Percentiles rank a stretch among this genome's conserved stretches.
Conservation (phyloP, 2,888 invertebrate genomes). For the Rhagonycha lutea region DNA sequence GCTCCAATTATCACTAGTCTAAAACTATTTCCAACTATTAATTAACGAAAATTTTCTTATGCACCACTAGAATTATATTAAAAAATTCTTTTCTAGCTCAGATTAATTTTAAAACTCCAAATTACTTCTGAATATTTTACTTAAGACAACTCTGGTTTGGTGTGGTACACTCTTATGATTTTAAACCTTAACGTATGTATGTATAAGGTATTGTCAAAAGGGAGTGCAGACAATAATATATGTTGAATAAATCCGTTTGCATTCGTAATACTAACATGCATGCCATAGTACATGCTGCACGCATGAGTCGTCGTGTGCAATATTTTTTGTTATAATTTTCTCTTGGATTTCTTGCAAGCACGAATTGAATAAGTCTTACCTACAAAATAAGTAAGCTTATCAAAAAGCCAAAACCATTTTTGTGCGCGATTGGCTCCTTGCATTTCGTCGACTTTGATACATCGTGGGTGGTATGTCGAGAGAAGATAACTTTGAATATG, state of each 20-base stretch:
- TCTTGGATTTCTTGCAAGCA: slow-evolving; percentile 23
- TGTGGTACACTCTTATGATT: slow-evolving; percentile 33
- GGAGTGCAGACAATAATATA: slow-evolving; percentile 36
- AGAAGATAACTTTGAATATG: slow-evolving; percentile 17
- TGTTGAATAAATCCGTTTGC: slow-evolving; percentile 38
- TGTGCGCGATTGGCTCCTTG: slow-evolving; percentile 8
- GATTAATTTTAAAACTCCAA: neutral
- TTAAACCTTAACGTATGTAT: slow-evolving; percentile 38
- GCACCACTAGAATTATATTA: neutral
- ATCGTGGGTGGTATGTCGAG: slow-evolving; percentile 21
- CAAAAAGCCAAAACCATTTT: slow-evolving; percentile 17
- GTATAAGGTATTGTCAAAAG: slow-evolving; percentile 38
- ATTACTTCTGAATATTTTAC: slow-evolving; percentile 6
- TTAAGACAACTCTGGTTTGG: slow-evolving; percentile 30
- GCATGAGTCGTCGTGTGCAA: slow-evolving; percentile 37
- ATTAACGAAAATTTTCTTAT: neutral
- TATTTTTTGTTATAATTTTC: slow-evolving; percentile 29
- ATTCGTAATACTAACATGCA: slow-evolving; percentile 39
- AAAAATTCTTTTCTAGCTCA: neutral
- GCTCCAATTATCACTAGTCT: neutral
- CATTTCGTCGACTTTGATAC: slow-evolving; percentile 10
- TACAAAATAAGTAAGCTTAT: slow-evolving; percentile 13
- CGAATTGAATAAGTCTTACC: slow-evolving; percentile 25
- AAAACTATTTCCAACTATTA: neutral
- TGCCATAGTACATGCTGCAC: slow-evolving; percentile 38